These are phyloP conservation scores for Hydropsyche betteni DNA, from an alignment of 2,888 invertebrate genomes.

Conservation along the genomic window DNA sequence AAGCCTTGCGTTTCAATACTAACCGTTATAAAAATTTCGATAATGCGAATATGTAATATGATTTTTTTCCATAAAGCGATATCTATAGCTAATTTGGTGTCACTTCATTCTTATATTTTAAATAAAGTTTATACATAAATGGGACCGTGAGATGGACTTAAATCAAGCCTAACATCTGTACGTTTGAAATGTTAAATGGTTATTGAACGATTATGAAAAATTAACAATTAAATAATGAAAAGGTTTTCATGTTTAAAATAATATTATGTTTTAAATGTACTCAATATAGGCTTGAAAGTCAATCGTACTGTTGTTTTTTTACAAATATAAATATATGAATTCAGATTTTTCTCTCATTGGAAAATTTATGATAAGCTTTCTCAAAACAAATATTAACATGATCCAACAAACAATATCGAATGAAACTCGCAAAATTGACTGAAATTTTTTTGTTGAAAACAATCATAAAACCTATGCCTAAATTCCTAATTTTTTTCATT, in stretches of 20 bases:
- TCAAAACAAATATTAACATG: too few relatives aligned
- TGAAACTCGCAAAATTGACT: background rate
- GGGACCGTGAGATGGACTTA: background rate
- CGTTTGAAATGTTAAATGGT: too few relatives aligned
- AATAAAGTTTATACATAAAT: background rate
- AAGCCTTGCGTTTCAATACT: slow-evolving; percentile 8
- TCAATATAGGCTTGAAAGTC: too few relatives aligned
- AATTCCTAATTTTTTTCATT: background rate
- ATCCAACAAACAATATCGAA: too few relatives aligned
- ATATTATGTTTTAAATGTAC: too few relatives aligned
- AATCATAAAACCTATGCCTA: background rate
- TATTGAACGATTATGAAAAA: too few relatives aligned
- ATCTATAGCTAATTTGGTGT: slow-evolving; percentile 16
- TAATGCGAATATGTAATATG: too few relatives aligned
- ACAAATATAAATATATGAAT: slow-evolving; percentile 1
- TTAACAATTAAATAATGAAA: too few relatives aligned
- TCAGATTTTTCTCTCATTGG: slow-evolving; percentile 18
- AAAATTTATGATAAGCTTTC: background rate
- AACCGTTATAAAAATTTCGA: too few relatives aligned
- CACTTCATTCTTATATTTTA: slow-evolving; percentile 21
- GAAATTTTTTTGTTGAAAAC: background rate
- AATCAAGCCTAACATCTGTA: too few relatives aligned
- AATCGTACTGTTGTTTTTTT: too few relatives aligned
- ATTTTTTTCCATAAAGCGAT: background rate
- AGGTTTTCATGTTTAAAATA: too few relatives aligned